These are phyloP conservation scores for Drosophila trapezifrons DNA, from an alignment of 1,140 invertebrate genomes.

Conservation along the genomic window DNA sequence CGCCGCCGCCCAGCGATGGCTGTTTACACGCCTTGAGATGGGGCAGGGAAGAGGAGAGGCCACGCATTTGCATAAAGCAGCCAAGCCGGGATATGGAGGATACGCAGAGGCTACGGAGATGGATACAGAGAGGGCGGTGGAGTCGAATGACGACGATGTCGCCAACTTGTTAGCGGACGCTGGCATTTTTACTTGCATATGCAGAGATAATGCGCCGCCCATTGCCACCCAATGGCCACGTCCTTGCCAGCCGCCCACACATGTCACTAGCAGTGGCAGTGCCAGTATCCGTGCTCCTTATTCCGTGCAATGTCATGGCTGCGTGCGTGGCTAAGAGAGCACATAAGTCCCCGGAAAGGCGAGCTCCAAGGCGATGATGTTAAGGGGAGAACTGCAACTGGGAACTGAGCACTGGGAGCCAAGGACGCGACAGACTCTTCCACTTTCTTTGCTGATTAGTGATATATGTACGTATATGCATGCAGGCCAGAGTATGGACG, in stretches of 20 bases:
- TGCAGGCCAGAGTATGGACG: constrained; percentile 3
- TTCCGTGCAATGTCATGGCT: constrained; percentile 61
- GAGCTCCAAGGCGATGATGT: constrained; percentile 18
- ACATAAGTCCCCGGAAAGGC: constrained; percentile 60
- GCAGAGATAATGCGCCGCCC: constrained; percentile 61
- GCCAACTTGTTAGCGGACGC: constrained; percentile 73
- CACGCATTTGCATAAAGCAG: constrained; percentile 67
- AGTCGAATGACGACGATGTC: constrained; percentile 46
- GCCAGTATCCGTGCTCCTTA: constrained; percentile 9
- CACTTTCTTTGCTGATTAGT: constrained; percentile 45
- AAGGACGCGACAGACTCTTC: constrained; percentile 27
- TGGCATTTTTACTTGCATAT: constrained; percentile 67
- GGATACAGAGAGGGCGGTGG: constrained; percentile 15
- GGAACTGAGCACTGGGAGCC: constrained; percentile 18
- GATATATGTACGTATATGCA: constrained; percentile 40
- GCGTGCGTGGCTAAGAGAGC: constrained; percentile 65
- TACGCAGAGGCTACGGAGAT: background rate
- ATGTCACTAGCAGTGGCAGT: constrained; percentile 35
- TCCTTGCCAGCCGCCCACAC: constrained; percentile 42
- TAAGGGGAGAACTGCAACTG: constrained; percentile 9
- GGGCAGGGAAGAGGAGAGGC: constrained; percentile 1
- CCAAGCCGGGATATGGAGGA: constrained; percentile 19
- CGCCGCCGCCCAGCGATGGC: constrained; percentile 11
- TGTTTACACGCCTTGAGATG: constrained; percentile 38
- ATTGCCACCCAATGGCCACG: constrained; percentile 49